A percentile compares a stretch with the other conserved stretches of the same genome.
Evolutionary conservation across 2,797 vertebrate genomes (phyloP).

Genomic region (Remorina albescens): DNA sequence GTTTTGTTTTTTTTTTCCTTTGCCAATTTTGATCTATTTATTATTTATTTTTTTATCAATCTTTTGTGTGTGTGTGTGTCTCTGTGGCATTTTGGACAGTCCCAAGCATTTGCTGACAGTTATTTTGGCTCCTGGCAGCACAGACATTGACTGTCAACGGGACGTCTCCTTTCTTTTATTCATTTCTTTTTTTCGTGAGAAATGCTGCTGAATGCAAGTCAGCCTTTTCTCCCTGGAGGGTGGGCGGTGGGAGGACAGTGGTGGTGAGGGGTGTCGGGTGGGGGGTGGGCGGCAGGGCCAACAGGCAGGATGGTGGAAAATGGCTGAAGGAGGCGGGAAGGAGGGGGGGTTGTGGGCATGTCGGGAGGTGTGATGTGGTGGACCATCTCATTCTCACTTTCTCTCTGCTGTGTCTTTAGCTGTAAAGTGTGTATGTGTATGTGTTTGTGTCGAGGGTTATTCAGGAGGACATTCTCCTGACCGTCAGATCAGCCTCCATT

Average conservation of each 20-base stretch:
- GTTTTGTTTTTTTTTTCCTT: constrained; percentile 25
- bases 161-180: constrained; percentile 87
- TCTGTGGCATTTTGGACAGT: constrained; percentile 82
- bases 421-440: constrained; percentile 30
- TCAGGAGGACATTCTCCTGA: constrained; percentile 77
- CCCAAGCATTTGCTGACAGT: constrained; percentile 81
- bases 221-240: constrained; percentile 78
- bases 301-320: constrained; percentile 52
- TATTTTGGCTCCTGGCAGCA: constrained; percentile 81
- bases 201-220: constrained; percentile 84
- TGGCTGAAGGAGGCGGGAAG: constrained; percentile 41
- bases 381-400: constrained; percentile 43
- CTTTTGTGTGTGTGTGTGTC: constrained; percentile 60
- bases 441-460: constrained; percentile 61
- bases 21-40: constrained; percentile 58
- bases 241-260: constrained; percentile 55
- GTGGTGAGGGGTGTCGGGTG: constrained; percentile 2
- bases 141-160: constrained; percentile 85
- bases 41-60: constrained; percentile 64
- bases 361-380: constrained; percentile 67
- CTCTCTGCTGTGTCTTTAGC: constrained; percentile 63
- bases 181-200: constrained; percentile 81
- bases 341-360: constrained; percentile 58
- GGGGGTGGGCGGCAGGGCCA: constrained; percentile 24
- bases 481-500: constrained; percentile 80